phyloP scores from a whole-genome alignment of 2,797 vertebrate genomes.

The Poecilia gillii region DNA sequence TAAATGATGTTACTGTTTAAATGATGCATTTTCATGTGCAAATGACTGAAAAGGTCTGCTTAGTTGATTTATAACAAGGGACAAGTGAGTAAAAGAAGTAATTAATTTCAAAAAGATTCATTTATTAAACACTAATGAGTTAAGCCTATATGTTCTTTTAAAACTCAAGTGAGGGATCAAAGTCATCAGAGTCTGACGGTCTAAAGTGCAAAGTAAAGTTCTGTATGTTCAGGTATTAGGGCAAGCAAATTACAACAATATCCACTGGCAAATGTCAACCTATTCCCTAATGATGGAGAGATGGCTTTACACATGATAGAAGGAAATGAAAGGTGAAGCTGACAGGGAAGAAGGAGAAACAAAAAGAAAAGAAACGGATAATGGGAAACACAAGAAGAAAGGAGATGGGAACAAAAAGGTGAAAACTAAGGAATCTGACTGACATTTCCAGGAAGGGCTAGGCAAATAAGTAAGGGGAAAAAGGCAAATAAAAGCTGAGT shows the following conservation, averaged over 20 bases:
- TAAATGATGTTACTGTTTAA: background rate
- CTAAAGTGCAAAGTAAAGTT: slow-evolving; percentile 52
- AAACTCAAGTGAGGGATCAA: slow-evolving; percentile 25
- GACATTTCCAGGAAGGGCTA: slow-evolving; percentile 55
- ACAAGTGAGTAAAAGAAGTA: background rate
- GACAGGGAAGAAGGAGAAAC: slow-evolving; percentile 10
- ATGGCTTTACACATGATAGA: slow-evolving; percentile 54
- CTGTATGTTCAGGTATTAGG: slow-evolving; percentile 61
- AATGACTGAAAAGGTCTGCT: background rate
- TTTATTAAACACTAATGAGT: slow-evolving; percentile 23
- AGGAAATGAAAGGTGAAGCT: slow-evolving; percentile 45
- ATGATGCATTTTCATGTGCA: background rate
- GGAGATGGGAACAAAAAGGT: slow-evolving; percentile 2
- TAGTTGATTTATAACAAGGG: background rate
- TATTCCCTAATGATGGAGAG: slow-evolving; percentile 52
- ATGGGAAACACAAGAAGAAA: background rate
- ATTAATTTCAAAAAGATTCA: background rate
- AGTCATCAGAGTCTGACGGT: slow-evolving; percentile 56
- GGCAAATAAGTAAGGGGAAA: slow-evolving; percentile 63
- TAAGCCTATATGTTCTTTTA: slow-evolving; percentile 11
- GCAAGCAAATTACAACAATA: slow-evolving; percentile 70
- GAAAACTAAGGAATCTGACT: slow-evolving; percentile 44
- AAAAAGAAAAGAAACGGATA: slow-evolving; percentile 25
- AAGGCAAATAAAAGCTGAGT: slow-evolving; percentile 46
- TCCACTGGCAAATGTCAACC: slow-evolving; percentile 72